phyloP scores from a whole-genome alignment of 2,113 vertebrate genomes.

The Limnothrissa miodon region DNA sequence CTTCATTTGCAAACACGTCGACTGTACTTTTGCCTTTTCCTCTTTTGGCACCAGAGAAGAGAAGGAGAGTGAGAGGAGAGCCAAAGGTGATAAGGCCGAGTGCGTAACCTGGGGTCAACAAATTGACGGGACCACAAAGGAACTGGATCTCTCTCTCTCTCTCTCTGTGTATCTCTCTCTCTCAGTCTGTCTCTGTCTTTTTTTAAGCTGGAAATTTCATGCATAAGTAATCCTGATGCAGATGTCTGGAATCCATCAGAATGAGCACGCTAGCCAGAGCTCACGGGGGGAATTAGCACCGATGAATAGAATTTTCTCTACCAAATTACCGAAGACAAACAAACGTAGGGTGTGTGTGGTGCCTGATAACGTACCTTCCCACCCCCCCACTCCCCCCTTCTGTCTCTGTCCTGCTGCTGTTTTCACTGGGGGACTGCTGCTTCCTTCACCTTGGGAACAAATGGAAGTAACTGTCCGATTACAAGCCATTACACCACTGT shows the following conservation, averaged over 20 bases:
- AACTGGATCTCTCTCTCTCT: not conserved
- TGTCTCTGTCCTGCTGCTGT: slow-evolving; percentile 29
- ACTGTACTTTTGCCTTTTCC: slow-evolving; percentile 12
- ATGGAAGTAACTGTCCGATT: slow-evolving; percentile 16
- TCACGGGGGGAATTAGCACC: slow-evolving; percentile 56
- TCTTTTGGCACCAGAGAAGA: not conserved
- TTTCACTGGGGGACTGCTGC: not conserved
- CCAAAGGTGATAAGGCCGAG: not conserved
- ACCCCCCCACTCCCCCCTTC: slow-evolving; percentile 31
- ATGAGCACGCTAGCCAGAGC: slow-evolving; percentile 53
- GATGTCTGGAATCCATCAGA: slow-evolving; percentile 75
- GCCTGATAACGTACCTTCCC: slow-evolving; percentile 54
- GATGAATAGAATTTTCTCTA: slow-evolving; percentile 70
- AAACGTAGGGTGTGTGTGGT: slow-evolving; percentile 59
- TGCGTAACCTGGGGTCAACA: not conserved
- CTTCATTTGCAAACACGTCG: slow-evolving; percentile 46
- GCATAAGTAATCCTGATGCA: slow-evolving; percentile 74
- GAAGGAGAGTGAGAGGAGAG: not conserved
- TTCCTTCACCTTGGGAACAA: not conserved
- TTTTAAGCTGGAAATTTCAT: slow-evolving; percentile 54
- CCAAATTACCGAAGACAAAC: slow-evolving; percentile 69
- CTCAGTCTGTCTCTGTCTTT: slow-evolving; percentile 58
- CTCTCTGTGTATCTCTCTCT: slow-evolving; percentile 37
- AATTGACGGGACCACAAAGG: not conserved
- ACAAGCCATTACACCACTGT: not conserved